Evolutionary conservation across 2,888 invertebrate species (phyloP).

Genomic region (Aproaerema taeniolella): DNA sequence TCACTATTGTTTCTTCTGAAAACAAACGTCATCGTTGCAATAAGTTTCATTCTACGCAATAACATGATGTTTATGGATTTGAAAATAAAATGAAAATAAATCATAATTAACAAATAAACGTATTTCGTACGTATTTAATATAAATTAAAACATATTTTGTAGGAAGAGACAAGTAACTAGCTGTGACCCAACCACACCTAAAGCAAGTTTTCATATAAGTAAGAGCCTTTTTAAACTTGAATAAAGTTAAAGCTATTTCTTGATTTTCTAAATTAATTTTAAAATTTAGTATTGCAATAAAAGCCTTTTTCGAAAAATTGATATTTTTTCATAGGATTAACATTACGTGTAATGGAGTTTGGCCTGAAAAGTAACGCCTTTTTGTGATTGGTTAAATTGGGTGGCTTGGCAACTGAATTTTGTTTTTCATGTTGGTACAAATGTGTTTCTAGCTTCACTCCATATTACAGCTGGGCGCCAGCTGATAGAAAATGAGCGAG

Average conservation of each 20-base stretch:
- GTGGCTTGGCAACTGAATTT: slow-evolving; percentile 27
- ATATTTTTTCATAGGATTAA: too few relatives aligned
- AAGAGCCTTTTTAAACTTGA: too few relatives aligned
- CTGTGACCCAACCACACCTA: too few relatives aligned
- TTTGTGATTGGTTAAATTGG: slow-evolving; percentile 42
- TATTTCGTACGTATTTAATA: too few relatives aligned
- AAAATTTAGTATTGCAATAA: too few relatives aligned
- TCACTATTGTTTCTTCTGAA: slow-evolving; percentile 74
- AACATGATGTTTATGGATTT: too few relatives aligned
- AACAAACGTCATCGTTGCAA: slow-evolving; percentile 45
- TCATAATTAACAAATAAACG: neutral
- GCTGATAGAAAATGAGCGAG: slow-evolving; percentile 68
- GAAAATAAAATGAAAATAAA: neutral
- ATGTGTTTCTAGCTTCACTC: slow-evolving; percentile 44
- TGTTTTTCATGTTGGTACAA: slow-evolving; percentile 36
- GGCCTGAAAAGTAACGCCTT: slow-evolving; percentile 28
- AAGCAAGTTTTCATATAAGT: too few relatives aligned
- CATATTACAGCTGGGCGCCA: slow-evolving; percentile 68
- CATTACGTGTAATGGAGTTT: neutral
- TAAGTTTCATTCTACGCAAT: slow-evolving; percentile 37
- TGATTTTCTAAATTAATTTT: too few relatives aligned
- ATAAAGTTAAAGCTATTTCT: too few relatives aligned
- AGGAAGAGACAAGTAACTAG: too few relatives aligned
- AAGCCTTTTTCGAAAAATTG: too few relatives aligned
- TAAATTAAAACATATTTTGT: too few relatives aligned